Conservation (phyloP, 2,797 vertebrate genomes). For the Sebastes trivittatus region DNA sequence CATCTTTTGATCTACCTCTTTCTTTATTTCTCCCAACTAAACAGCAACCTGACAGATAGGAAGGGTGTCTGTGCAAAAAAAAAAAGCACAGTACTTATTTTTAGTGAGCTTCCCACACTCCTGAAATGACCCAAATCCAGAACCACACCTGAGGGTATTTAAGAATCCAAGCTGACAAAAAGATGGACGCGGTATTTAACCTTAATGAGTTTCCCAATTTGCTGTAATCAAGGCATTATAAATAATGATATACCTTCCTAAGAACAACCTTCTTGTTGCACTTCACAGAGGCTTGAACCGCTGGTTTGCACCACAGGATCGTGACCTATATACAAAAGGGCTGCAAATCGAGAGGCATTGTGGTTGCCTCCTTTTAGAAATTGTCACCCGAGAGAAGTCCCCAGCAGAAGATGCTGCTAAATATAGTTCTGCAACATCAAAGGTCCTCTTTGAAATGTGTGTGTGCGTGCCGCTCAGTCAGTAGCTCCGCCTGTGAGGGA, state of each 20-base stretch:
- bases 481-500: slow-evolving; percentile 43
- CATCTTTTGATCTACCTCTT: neutral
- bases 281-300: neutral
- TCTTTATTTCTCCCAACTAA: neutral
- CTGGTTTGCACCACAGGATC: slow-evolving; percentile 29
- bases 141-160: slow-evolving; percentile 27
- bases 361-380: slow-evolving; percentile 57
- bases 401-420: slow-evolving; percentile 70
- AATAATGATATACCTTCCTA: neutral
- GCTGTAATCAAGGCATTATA: slow-evolving; percentile 19
- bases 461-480: slow-evolving; percentile 31
- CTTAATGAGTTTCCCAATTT: slow-evolving; percentile 22
- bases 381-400: slow-evolving; percentile 64
- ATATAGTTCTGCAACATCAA: slow-evolving; percentile 75
- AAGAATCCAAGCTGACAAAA: neutral
- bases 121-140: slow-evolving; percentile 26
- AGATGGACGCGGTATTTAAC: slow-evolving; percentile 35
- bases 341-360: slow-evolving; percentile 43
- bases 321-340: slow-evolving; percentile 50
- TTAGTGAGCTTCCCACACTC: slow-evolving; percentile 17
- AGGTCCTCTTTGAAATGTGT: slow-evolving; percentile 70
- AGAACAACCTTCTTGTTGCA: neutral
- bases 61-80: slow-evolving; percentile 15
- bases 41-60: slow-evolving; percentile 11
- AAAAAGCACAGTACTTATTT: slow-evolving; percentile 11